A percentile compares a stretch with the other conserved stretches of the same genome.
phyloP scores from a whole-genome alignment of 1,140 invertebrate species.

The Armadillidium nasatum region DNA sequence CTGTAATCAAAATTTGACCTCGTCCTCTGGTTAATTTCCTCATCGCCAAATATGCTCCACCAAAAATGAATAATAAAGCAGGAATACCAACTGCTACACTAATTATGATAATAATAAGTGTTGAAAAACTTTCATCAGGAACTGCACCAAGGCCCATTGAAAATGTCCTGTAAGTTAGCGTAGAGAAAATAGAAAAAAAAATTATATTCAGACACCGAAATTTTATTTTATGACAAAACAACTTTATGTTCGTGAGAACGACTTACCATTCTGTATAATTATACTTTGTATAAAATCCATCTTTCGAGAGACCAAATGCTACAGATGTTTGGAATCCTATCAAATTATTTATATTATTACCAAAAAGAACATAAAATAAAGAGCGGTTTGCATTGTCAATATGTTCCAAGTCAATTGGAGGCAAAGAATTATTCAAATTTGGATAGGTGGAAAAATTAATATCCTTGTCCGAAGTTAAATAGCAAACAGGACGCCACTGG shows the following conservation, averaged over 20 bases:
- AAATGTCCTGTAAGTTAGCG: constrained; percentile 25
- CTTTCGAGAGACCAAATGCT: constrained; percentile 17
- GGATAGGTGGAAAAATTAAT: constrained; percentile 17
- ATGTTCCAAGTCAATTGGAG: background rate
- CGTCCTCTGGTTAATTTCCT: background rate
- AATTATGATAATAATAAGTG: constrained; percentile 18
- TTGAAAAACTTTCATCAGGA: constrained; percentile 16
- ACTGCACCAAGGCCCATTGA: constrained; percentile 16
- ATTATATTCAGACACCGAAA: background rate
- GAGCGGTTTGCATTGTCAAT: background rate
- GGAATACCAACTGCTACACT: constrained; percentile 17
- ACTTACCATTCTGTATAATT: constrained; percentile 25
- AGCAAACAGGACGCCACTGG: constrained; percentile 27
- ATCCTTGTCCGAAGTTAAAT: constrained; percentile 12
- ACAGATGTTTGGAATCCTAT: background rate
- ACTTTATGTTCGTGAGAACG: background rate
- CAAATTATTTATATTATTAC: background rate
- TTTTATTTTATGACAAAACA: background rate
- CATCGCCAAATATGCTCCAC: background rate
- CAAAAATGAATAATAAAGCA: background rate
- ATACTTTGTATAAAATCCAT: constrained; percentile 13
- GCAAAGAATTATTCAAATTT: background rate
- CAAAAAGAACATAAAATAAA: constrained; percentile 21
- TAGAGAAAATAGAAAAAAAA: background rate
- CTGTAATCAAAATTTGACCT: background rate